Evolutionary conservation across 2,797 vertebrate species (phyloP).

Genomic region (Trichosurus vulpecula): DNA sequence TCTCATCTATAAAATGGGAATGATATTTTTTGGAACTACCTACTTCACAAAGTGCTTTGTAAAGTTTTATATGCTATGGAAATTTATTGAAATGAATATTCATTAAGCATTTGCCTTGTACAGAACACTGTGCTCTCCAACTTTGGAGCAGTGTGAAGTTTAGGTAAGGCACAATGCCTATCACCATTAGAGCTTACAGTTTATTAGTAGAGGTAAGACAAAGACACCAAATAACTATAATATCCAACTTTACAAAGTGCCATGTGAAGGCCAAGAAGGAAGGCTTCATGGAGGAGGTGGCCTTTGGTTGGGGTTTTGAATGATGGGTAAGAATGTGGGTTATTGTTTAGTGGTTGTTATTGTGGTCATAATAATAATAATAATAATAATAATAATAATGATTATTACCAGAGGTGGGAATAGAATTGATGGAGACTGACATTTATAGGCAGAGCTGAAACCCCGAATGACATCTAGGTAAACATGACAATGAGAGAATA

Average conservation of each 20-base stretch:
- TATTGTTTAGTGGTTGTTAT: not conserved
- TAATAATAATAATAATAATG: not conserved
- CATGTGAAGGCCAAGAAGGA: not conserved
- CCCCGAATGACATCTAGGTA: not conserved
- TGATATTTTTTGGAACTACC: not conserved
- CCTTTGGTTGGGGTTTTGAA: not conserved
- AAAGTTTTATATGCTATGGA: not conserved
- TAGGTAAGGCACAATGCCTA: not conserved
- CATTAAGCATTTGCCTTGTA: not conserved
- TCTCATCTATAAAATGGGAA: not conserved
- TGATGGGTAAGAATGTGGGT: not conserved
- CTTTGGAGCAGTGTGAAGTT: not conserved
- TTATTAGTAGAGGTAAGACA: not conserved
- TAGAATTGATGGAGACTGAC: not conserved
- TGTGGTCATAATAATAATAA: not conserved
- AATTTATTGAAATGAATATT: not conserved
- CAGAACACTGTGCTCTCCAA: not conserved
- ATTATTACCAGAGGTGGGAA: not conserved
- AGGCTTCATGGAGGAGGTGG: not conserved
- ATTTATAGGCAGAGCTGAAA: not conserved
- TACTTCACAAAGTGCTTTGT: not conserved
- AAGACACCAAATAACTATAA: not conserved
- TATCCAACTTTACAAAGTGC: not conserved
- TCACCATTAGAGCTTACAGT: not conserved
- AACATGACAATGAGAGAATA: not conserved